Evolutionary conservation across 2,113 vertebrate genomes (phyloP).

Genomic region (Dipodomys spectabilis): DNA sequence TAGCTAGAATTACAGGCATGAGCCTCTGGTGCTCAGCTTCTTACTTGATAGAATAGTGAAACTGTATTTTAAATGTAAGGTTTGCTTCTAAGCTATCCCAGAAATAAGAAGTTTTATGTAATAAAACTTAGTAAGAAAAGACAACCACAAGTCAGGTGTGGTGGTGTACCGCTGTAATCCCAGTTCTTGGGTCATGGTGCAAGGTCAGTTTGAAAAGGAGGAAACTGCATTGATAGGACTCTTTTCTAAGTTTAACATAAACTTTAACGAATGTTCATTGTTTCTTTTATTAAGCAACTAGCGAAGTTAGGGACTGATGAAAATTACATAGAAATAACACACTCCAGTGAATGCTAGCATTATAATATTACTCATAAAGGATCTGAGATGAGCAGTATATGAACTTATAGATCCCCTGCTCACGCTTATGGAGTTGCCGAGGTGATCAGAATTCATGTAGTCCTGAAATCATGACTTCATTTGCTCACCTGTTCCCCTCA

Average conservation of each 20-base stretch:
- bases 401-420: background rate
- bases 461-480: slow-evolving; percentile 17
- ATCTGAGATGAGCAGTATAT: background rate
- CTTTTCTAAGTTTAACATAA: background rate
- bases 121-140: slow-evolving; percentile 50
- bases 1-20: no score
- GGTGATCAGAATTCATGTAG: background rate
- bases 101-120: slow-evolving; percentile 8
- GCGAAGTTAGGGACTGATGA: background rate
- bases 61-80: background rate
- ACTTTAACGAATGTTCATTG: background rate
- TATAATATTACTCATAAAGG: background rate
- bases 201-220: background rate
- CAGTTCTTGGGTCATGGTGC: background rate
- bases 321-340: background rate
- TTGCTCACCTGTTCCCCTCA: background rate
- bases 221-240: background rate
- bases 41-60: background rate
- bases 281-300: background rate
- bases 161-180: background rate
- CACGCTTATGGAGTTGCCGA: background rate
- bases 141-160: background rate
- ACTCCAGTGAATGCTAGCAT: background rate
- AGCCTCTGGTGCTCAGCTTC: no score
- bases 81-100: background rate